Evolutionary conservation across 2,797 vertebrate genomes (phyloP).

Genomic region (Sitta carolinensis): DNA sequence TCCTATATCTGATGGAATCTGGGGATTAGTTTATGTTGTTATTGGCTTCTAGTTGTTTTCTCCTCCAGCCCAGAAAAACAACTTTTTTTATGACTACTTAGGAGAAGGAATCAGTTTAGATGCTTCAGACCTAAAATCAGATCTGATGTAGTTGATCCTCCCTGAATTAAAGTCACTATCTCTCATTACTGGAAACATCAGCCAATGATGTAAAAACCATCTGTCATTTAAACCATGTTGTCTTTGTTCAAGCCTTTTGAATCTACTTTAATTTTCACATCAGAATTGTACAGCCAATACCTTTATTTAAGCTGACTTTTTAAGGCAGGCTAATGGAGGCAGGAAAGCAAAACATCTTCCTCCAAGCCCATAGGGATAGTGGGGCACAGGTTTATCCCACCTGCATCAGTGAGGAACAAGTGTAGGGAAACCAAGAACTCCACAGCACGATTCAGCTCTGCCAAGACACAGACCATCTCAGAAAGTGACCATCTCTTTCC

Average conservation of each 20-base stretch:
- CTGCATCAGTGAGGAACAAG: not conserved
- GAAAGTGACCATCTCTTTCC: not conserved
- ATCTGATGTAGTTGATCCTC: not conserved
- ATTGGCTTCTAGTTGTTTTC: not conserved
- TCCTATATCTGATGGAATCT: not conserved
- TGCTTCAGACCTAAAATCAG: slow-evolving; percentile 5
- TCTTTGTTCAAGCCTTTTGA: not conserved
- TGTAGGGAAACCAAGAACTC: not conserved
- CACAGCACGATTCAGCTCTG: accelerated
- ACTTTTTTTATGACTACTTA: not conserved
- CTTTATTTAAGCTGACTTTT: not conserved
- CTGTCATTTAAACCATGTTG: not conserved
- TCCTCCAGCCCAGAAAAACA: not conserved
- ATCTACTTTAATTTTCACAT: not conserved
- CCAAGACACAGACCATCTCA: not conserved
- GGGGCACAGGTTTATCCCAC: not conserved
- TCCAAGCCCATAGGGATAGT: not conserved
- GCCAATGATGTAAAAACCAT: not conserved
- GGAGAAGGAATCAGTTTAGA: not conserved
- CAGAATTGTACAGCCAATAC: not conserved
- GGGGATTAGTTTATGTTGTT: not conserved
- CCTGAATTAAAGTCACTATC: not conserved
- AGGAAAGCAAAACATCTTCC: not conserved
- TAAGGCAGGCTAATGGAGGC: not conserved
- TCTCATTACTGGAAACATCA: not conserved